phyloP scores from a whole-genome alignment of 1,140 invertebrate genomes.

The Ceratina japonica region DNA sequence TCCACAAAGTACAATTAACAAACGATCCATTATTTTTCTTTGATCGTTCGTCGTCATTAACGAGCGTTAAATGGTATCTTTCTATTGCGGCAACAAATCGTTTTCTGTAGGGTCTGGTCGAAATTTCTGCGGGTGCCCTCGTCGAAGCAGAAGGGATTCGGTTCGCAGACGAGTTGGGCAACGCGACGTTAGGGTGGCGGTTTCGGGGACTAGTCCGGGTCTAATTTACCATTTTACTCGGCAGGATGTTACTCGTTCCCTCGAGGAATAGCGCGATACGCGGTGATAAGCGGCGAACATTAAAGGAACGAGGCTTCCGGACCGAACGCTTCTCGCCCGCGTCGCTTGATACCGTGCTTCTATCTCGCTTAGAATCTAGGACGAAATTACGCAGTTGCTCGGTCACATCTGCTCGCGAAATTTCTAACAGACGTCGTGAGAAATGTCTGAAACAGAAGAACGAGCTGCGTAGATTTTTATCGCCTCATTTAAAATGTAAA shows the following conservation, averaged over 20 bases:
- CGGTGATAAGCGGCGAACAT: conserved; percentile 59
- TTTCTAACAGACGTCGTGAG: not conserved
- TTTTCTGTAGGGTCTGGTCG: conserved; percentile 28
- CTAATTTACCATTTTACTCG: conserved; percentile 50
- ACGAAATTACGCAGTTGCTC: not conserved
- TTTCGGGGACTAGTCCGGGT: conserved; percentile 46
- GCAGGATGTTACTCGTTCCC: conserved; percentile 62
- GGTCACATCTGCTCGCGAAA: conserved; percentile 10
- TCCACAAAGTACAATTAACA: not conserved
- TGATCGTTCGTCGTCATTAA: not conserved
- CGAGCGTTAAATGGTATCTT: not conserved
- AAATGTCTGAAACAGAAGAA: not conserved
- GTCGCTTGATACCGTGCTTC: conserved; percentile 6
- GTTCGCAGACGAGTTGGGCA: conserved; percentile 5
- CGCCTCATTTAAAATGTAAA: too few species aligned
- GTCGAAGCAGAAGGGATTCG: conserved; percentile 3
- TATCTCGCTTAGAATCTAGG: conserved; percentile 32
- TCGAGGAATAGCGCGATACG: conserved; percentile 58
- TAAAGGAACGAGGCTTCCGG: conserved; percentile 55
- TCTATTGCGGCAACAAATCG: conserved; percentile 7
- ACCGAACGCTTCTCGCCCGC: conserved; percentile 14
- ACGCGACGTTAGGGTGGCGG: conserved; percentile 34
- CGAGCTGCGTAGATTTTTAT: not conserved
- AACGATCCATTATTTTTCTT: not conserved
- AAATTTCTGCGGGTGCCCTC: conserved; percentile 50